Evolutionary conservation across 2,888 invertebrate species (phyloP).

Genomic region (Thecophora atra): DNA sequence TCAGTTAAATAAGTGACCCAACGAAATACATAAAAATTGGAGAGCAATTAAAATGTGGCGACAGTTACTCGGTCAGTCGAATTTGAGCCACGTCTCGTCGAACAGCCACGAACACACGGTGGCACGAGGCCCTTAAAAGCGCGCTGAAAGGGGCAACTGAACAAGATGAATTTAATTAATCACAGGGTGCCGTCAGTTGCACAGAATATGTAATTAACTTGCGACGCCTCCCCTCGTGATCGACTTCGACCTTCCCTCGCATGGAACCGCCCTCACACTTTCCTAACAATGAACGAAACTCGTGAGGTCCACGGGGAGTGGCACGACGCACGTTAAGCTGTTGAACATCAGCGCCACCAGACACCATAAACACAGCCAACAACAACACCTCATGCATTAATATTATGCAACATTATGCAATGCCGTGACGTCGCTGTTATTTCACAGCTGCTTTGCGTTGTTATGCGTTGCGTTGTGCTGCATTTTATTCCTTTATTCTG

Average conservation of each 20-base stretch:
- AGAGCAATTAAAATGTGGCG: background rate
- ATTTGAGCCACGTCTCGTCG: background rate
- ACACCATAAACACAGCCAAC: background rate
- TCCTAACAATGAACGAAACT: background rate
- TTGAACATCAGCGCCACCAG: conserved; percentile 56
- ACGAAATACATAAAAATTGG: background rate
- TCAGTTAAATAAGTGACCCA: background rate
- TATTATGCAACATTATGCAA: background rate
- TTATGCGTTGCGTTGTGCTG: conserved; percentile 36
- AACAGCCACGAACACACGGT: background rate
- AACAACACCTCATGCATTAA: background rate
- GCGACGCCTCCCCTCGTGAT: conserved; percentile 60
- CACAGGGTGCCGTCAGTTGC: conserved; percentile 61
- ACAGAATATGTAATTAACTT: conserved; percentile 63
- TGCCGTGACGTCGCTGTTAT: conserved; percentile 19
- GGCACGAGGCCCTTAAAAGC: background rate
- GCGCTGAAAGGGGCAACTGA: conserved; percentile 6
- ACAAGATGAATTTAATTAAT: conserved; percentile 61
- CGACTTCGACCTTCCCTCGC: background rate
- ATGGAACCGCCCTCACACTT: background rate
- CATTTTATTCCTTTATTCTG: too few species aligned
- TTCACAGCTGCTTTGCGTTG: background rate
- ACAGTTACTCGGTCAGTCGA: background rate
- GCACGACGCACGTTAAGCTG: conserved; percentile 61
- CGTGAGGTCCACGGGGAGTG: too few species aligned